Evolutionary conservation across 1,140 invertebrate genomes (phyloP), one percentile per base, ranked within the genome.

Genomic region (Daktulosphaira vitifoliae): DNA sequence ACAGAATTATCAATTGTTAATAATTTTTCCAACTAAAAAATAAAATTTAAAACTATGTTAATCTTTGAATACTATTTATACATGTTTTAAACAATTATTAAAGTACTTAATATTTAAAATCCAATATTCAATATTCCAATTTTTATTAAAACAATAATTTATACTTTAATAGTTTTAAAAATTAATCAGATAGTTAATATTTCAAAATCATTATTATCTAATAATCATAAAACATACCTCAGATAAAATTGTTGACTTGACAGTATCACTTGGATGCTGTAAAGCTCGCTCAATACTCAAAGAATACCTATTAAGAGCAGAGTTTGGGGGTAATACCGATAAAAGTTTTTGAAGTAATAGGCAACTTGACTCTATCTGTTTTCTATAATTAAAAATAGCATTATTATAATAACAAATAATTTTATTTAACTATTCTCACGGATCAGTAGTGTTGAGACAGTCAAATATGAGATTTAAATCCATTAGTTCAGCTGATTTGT

Each of bases 401-500:
- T 39, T 23, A 52, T 7, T 15, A 9, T 25, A 15, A 8, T 25
- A 44, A 5, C 15, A 39, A n/a, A 46, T 20, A n/a, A 50, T 23
- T 50, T 50, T 4, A 50, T 50, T 46, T 46, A 20, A 18, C 20
- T 3, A 39, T 3, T 25, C 66, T 49, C 38, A 66, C 66, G 39
- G 5, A 22, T 66, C 53, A 2, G 44, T 20, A n/a, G 66, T 62
- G 42, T 66, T 66, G 1, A 66, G 38, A 16, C 66, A 66, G 23
- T 66, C 53, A 22, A 66, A 66, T 37, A 66, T 50, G 6, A 66
- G 16, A 48, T 46, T 29, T 48, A 62, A 46, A 48, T 62, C 56
- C 2, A 62, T 46, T 23, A 62, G 13, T 0, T 8, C 29, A 20
- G 42, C 56, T 3, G 56, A 15, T 62, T 46, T 48, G n/a, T 29